Percentiles rank a stretch among this genome's conserved stretches.
These are phyloP conservation scores for Microplitis mediator DNA, from an alignment of 1,140 invertebrate species.

Conservation along the genomic window DNA sequence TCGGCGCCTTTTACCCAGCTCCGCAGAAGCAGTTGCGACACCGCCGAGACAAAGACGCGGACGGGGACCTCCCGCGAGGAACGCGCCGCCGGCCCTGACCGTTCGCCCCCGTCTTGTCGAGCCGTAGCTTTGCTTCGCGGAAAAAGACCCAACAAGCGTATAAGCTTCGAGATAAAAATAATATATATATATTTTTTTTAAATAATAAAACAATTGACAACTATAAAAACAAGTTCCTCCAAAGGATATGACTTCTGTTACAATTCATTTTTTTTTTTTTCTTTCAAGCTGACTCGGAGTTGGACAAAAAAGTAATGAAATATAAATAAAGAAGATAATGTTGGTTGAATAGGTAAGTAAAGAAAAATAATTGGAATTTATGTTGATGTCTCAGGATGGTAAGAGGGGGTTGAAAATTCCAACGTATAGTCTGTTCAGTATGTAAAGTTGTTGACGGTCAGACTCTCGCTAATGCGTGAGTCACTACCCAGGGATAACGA, in stretches of 20 bases:
- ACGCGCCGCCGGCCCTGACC: constrained; percentile 37
- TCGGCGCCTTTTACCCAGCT: constrained; percentile 40
- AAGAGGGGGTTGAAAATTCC: constrained; percentile 24
- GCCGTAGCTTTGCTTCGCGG: constrained; percentile 13
- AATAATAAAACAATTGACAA: neutral
- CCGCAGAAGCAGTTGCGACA: constrained; percentile 39
- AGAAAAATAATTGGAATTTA: constrained; percentile 3
- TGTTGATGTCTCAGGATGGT: neutral
- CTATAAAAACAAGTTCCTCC: neutral
- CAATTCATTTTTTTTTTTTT: neutral
- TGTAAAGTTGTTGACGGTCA: neutral
- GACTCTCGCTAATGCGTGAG: constrained; percentile 29
- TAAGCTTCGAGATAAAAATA: neutral
- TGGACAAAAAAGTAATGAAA: neutral
- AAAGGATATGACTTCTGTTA: neutral
- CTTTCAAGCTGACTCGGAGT: too few species aligned
- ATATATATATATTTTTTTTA: neutral
- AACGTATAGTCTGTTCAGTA: neutral
- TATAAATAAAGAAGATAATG: constrained; percentile 1
- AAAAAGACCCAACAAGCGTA: constrained; percentile 13
- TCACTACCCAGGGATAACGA: constrained; percentile 21
- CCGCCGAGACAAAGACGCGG: constrained; percentile 40
- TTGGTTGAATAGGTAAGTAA: constrained; percentile 2
- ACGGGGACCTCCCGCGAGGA: constrained; percentile 40
- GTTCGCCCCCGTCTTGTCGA: constrained; percentile 28